phyloP scores from a whole-genome alignment of 2,888 invertebrate genomes.

The Scaeva pyrastri region DNA sequence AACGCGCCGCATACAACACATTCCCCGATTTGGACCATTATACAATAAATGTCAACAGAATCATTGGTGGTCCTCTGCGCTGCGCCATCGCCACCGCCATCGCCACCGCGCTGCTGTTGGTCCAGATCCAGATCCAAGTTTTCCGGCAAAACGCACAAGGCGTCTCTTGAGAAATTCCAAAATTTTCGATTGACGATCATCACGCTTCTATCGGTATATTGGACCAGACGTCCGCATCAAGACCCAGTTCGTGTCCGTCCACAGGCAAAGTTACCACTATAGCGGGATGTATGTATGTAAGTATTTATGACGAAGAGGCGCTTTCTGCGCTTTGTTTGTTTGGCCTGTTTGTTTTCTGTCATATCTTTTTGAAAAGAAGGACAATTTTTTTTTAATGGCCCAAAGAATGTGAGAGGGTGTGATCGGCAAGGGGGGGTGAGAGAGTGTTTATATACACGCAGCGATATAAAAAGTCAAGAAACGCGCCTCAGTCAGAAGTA shows the following conservation, averaged over 20 bases:
- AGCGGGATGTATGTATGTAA: neutral
- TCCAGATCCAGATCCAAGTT: neutral
- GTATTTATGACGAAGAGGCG: constrained; percentile 47
- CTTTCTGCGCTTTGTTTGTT: constrained; percentile 65
- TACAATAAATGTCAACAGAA: constrained; percentile 74
- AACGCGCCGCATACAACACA: constrained; percentile 77
- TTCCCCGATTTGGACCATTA: constrained; percentile 66
- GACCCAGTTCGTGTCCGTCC: neutral
- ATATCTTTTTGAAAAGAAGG: constrained; percentile 46
- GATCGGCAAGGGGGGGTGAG: no score
- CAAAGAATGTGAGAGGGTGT: no score
- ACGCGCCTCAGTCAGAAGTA: constrained; percentile 57
- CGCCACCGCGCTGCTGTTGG: no score
- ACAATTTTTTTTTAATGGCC: constrained; percentile 1
- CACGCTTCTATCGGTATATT: constrained; percentile 25
- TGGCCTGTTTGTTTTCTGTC: constrained; percentile 67
- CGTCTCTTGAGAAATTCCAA: constrained; percentile 69
- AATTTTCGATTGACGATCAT: constrained; percentile 64
- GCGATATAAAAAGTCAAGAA: constrained; percentile 18
- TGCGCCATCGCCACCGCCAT: no score
- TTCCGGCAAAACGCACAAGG: constrained; percentile 33
- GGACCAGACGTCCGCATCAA: constrained; percentile 23
- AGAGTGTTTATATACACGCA: neutral
- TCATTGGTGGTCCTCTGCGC: constrained; percentile 64
- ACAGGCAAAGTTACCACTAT: neutral